Evolutionary conservation across 2,797 vertebrate genomes (phyloP).

Genomic region (Poecilia wingei): DNA sequence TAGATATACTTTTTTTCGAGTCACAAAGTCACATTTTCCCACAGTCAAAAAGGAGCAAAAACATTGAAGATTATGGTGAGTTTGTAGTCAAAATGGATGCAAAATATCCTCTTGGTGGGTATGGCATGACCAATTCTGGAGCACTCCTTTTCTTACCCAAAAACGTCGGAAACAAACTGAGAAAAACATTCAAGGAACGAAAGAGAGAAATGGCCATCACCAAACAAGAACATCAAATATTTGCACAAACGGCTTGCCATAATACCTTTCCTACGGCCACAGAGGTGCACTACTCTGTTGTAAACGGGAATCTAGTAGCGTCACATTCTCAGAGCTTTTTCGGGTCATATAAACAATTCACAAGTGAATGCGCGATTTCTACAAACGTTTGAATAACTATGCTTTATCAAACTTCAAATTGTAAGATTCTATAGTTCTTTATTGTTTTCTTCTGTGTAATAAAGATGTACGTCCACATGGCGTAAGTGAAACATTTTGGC

Average conservation of each 20-base stretch:
- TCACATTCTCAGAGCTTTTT: background rate
- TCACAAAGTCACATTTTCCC: background rate
- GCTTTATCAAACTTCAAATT: background rate
- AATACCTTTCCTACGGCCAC: background rate
- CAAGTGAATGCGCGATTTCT: background rate
- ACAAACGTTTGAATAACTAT: background rate
- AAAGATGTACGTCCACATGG: background rate
- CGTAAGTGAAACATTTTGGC: background rate
- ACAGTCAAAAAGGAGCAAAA: background rate
- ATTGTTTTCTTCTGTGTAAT: background rate
- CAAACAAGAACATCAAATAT: background rate
- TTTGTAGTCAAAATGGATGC: background rate
- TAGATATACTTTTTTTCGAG: background rate
- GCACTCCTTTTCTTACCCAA: background rate
- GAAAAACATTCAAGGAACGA: background rate
- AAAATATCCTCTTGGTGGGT: background rate
- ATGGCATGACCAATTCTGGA: background rate
- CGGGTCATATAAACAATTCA: background rate
- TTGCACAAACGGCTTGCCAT: background rate
- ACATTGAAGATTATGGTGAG: background rate
- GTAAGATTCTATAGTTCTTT: background rate
- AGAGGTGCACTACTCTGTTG: background rate
- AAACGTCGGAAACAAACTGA: background rate
- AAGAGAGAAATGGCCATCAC: background rate
- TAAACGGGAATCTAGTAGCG: background rate